Conservation (phyloP, 2,888 invertebrate genomes). For the Pheosia gnoma region DNA sequence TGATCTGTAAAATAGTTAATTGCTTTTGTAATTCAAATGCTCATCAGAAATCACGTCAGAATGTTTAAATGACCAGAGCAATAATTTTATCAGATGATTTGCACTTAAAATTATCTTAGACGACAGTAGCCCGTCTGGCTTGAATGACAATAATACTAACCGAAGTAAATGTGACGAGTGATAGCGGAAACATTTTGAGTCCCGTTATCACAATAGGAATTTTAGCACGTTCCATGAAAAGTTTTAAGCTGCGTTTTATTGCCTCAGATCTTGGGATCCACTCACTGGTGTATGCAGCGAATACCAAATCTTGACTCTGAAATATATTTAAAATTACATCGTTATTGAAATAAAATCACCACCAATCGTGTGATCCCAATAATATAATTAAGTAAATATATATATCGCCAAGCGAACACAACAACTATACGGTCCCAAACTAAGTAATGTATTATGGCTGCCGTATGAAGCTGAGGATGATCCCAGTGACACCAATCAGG, state of each 20-base stretch:
- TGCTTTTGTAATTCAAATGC: neutral
- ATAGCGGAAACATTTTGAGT: slow-evolving; percentile 59
- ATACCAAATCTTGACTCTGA: slow-evolving; percentile 56
- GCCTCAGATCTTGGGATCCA: slow-evolving; percentile 59
- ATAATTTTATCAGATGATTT: no score
- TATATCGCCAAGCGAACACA: no score
- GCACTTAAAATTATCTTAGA: no score
- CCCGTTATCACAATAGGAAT: slow-evolving; percentile 55
- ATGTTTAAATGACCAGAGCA: neutral
- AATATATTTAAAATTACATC: slow-evolving; percentile 24
- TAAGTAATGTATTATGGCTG: no score
- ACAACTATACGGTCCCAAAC: no score
- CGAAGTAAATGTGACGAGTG: slow-evolving; percentile 59
- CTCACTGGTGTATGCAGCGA: slow-evolving; percentile 61
- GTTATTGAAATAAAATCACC: neutral
- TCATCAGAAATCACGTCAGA: neutral
- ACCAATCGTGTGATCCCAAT: no score
- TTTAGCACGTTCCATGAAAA: slow-evolving; percentile 58
- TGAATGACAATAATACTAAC: slow-evolving; percentile 46
- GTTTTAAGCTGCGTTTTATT: slow-evolving; percentile 55
- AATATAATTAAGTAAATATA: no score
- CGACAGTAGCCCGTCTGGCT: no score
- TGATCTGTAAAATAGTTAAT: slow-evolving; percentile 52
- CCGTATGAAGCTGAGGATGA: no score
- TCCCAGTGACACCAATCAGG: no score